phyloP scores from a whole-genome alignment of 2,797 vertebrate genomes.

The Geotrypetes seraphini region DNA sequence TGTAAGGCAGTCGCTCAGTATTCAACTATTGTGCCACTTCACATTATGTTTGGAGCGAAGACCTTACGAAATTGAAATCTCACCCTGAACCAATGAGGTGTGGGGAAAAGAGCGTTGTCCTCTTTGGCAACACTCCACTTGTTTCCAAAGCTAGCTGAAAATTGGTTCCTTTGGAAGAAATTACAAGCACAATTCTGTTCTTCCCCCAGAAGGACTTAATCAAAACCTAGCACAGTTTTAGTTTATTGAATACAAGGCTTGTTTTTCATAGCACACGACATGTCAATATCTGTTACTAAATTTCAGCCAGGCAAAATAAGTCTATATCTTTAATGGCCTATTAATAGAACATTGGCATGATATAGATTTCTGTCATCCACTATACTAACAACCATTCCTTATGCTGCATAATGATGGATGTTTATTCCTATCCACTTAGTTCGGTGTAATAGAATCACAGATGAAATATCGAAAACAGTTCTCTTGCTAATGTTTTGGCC shows the following conservation, averaged over 20 bases:
- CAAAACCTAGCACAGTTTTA: too few species aligned
- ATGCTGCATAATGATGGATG: conserved; percentile 42
- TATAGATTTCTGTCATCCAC: conserved; percentile 55
- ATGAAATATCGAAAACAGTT: conserved; percentile 43
- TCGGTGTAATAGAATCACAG: conserved; percentile 39
- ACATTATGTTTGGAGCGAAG: too few species aligned
- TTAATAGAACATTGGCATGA: conserved; percentile 47
- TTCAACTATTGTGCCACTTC: too few species aligned
- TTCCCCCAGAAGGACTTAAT: too few species aligned
- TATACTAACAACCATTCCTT: conserved; percentile 48
- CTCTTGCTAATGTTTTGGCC: not conserved
- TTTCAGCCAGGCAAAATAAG: conserved; percentile 22
- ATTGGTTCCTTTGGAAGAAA: too few species aligned
- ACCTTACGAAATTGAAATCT: too few species aligned
- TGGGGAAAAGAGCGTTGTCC: too few species aligned
- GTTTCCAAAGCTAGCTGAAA: too few species aligned
- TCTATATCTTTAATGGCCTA: conserved; percentile 37
- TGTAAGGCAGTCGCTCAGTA: too few species aligned
- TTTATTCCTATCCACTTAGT: conserved; percentile 50
- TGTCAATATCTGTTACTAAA: conserved; percentile 5
- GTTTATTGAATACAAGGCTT: not conserved
- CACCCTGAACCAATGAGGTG: too few species aligned
- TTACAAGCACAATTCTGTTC: too few species aligned
- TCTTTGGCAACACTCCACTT: too few species aligned
- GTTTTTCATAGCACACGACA: conserved; percentile 12